Conservation (phyloP, 2,113 vertebrate species). For the Calidris pugnax region DNA sequence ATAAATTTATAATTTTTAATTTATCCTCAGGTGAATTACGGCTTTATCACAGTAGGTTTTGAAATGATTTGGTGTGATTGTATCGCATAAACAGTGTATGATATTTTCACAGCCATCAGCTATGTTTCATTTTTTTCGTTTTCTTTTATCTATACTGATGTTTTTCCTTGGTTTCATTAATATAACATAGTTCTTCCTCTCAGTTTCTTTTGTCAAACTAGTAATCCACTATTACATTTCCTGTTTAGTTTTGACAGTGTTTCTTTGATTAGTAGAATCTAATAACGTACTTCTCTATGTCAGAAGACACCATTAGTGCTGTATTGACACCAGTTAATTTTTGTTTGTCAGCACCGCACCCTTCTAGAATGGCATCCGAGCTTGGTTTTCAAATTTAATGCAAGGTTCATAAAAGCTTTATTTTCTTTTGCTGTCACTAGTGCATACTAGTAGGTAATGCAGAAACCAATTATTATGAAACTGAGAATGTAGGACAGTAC, state of each 20-base stretch:
- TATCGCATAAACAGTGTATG: neutral
- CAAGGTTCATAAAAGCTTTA: constrained; percentile 6
- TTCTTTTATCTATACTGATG: neutral
- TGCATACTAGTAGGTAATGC: neutral
- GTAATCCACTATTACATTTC: neutral
- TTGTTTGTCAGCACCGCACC: neutral
- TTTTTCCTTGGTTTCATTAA: neutral
- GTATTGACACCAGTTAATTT: neutral
- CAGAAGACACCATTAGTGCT: neutral
- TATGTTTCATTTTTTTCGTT: neutral
- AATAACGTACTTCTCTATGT: neutral
- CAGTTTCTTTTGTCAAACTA: neutral
- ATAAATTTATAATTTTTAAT: neutral
- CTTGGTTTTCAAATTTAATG: neutral
- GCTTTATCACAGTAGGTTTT: neutral
- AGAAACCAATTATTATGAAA: constrained; percentile 37
- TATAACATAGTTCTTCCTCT: neutral
- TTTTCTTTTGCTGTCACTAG: constrained; percentile 21
- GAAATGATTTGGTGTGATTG: neutral
- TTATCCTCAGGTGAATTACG: neutral
- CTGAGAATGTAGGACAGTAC: constrained; percentile 24
- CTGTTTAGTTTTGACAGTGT: neutral
- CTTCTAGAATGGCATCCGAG: neutral
- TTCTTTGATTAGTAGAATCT: neutral
- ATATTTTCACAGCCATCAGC: neutral